phyloP scores from a whole-genome alignment of 1,140 invertebrate species.

The Geopemphigus sp. region DNA sequence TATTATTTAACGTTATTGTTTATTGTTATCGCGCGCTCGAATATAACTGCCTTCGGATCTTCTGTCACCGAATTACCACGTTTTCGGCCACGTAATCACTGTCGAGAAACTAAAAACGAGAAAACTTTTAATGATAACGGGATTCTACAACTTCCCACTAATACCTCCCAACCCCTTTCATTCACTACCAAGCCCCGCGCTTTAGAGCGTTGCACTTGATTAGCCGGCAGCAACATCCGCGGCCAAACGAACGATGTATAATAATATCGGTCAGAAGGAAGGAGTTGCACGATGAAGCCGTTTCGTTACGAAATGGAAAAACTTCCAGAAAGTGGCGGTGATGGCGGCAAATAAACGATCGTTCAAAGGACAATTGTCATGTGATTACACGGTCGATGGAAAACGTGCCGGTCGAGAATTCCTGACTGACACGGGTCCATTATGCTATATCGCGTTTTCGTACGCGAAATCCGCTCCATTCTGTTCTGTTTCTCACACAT shows the following conservation, averaged over 20 bases:
- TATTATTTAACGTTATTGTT: slow-evolving; percentile 28
- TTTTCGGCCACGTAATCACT: slow-evolving; percentile 29
- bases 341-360: slow-evolving; percentile 13
- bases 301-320: slow-evolving; percentile 18
- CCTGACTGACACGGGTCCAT: slow-evolving; percentile 31
- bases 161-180: too few relatives aligned
- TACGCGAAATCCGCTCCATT: too few relatives aligned
- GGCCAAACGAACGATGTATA: neutral
- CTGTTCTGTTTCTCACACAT: too few relatives aligned
- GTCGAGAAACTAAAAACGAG: slow-evolving; percentile 30
- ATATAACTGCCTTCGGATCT: neutral
- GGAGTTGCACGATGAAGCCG: neutral
- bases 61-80: slow-evolving; percentile 2
- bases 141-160: slow-evolving; percentile 5
- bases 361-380: slow-evolving; percentile 37
- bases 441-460: too few relatives aligned
- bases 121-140: slow-evolving; percentile 47
- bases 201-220: slow-evolving; percentile 21
- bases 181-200: too few relatives aligned
- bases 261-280: neutral
- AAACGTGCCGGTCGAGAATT: slow-evolving; percentile 17
- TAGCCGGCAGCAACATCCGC: neutral
- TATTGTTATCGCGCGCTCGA: neutral
- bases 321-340: slow-evolving; percentile 19
- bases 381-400: slow-evolving; percentile 24